Evolutionary conservation across 2,797 vertebrate species (phyloP).

Genomic region (Acipenser oxyrinchus): DNA sequence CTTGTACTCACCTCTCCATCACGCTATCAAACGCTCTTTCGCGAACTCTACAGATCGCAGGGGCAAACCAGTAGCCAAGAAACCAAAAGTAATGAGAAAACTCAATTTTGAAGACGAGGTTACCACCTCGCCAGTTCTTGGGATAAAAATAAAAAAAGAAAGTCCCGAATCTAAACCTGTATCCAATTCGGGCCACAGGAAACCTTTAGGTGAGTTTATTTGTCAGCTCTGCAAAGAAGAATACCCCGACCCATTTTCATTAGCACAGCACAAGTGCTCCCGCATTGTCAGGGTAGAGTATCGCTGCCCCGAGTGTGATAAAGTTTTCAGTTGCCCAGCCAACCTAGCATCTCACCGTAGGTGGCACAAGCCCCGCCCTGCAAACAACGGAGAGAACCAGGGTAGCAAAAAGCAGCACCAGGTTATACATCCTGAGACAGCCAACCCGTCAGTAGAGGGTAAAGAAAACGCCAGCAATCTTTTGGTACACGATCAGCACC

Average conservation of each 20-base stretch:
- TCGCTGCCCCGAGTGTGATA: slow-evolving; percentile 92
- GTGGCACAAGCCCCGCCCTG: slow-evolving; percentile 87
- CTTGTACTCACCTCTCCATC: slow-evolving; percentile 47
- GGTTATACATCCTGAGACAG: slow-evolving; percentile 28
- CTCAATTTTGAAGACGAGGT: slow-evolving; percentile 85
- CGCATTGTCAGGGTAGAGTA: slow-evolving; percentile 93
- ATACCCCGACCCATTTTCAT: slow-evolving; percentile 82
- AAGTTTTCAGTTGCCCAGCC: slow-evolving; percentile 94
- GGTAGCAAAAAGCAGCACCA: slow-evolving; percentile 27
- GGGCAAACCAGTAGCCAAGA: slow-evolving; percentile 53
- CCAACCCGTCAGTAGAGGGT: slow-evolving; percentile 39
- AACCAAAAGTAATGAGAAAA: slow-evolving; percentile 71
- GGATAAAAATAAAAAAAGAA: slow-evolving; percentile 85
- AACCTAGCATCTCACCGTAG: slow-evolving; percentile 91
- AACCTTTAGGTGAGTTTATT: slow-evolving; percentile 85
- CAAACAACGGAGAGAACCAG: slow-evolving; percentile 28
- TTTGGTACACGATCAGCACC: slow-evolving; percentile 47
- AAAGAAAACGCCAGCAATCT: slow-evolving; percentile 65
- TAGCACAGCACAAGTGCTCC: slow-evolving; percentile 93
- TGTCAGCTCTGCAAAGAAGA: slow-evolving; percentile 91
- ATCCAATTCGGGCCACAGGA: slow-evolving; percentile 40
- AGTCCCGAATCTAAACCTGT: slow-evolving; percentile 46
- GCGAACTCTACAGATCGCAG: slow-evolving; percentile 40
- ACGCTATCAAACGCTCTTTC: slow-evolving; percentile 50
- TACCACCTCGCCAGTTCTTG: slow-evolving; percentile 87